These are phyloP conservation scores for Tautogolabrus adspersus DNA, from an alignment of 2,113 vertebrate genomes.

Conservation along the genomic window DNA sequence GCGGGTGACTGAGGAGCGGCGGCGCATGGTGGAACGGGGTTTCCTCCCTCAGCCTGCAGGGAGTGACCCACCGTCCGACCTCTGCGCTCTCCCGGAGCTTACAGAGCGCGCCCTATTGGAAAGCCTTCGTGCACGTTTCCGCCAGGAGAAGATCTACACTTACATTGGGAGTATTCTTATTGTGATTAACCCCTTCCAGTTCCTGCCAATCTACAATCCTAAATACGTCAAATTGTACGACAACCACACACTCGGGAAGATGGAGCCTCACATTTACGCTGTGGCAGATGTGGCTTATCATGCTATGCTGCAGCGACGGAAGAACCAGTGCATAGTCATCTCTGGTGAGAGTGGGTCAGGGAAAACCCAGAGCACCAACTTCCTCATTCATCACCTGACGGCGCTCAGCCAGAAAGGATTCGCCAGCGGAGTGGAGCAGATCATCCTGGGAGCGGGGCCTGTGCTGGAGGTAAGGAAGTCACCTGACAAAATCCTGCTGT, in stretches of 20 bases:
- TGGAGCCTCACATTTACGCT: slow-evolving; percentile 95
- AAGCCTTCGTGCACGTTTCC: slow-evolving; percentile 93
- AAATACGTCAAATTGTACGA: slow-evolving; percentile 98
- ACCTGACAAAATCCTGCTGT: neutral
- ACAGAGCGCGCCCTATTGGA: slow-evolving; percentile 93
- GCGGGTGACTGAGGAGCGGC: slow-evolving; percentile 91
- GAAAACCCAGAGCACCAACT: slow-evolving; percentile 98
- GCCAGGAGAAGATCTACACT: slow-evolving; percentile 97
- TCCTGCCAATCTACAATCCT: slow-evolving; percentile 97
- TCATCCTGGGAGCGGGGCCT: slow-evolving; percentile 97
- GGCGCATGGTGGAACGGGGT: slow-evolving; percentile 92
- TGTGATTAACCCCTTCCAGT: slow-evolving; percentile 96
- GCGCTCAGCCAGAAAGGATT: slow-evolving; percentile 98
- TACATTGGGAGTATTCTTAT: slow-evolving; percentile 96
- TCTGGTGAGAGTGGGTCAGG: slow-evolving; percentile 97
- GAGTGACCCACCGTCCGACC: slow-evolving; percentile 89
- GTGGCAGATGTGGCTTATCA: slow-evolving; percentile 97
- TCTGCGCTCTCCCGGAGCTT: slow-evolving; percentile 91
- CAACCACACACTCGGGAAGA: slow-evolving; percentile 94
- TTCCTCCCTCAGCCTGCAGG: slow-evolving; percentile 93
- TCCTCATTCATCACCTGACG: slow-evolving; percentile 96
- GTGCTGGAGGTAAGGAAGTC: slow-evolving; percentile 91
- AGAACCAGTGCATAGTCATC: slow-evolving; percentile 96
- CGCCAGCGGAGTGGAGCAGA: slow-evolving; percentile 97
- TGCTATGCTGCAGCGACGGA: slow-evolving; percentile 92